Evolutionary conservation across 2,113 vertebrate genomes (phyloP).

Genomic region (Hemichromis elongatus): DNA sequence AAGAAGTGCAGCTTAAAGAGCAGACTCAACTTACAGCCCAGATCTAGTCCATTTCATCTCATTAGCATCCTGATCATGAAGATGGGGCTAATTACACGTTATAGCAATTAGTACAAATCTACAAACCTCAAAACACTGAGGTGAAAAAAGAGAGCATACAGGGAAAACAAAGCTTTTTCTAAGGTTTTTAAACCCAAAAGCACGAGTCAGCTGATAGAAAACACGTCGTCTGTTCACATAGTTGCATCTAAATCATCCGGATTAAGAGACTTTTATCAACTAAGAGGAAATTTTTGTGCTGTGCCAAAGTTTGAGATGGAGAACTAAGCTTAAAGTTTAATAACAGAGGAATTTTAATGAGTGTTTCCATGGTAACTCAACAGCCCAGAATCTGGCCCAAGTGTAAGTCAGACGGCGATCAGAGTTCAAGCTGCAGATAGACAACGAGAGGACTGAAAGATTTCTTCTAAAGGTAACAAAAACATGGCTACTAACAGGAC

Average conservation of each 20-base stretch:
- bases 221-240: neutral
- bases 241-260: neutral
- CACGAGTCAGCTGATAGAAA: neutral
- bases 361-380: neutral
- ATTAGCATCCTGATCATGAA: neutral
- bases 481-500: neutral
- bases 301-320: neutral
- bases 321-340: neutral
- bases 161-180: neutral
- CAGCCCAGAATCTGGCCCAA: neutral
- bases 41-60: neutral
- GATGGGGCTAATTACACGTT: neutral
- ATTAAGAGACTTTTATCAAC: neutral
- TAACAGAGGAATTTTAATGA: neutral
- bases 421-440: neutral
- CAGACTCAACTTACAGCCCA: neutral
- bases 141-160: neutral
- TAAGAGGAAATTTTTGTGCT: neutral
- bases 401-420: neutral
- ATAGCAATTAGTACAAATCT: neutral
- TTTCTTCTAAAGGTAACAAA: neutral
- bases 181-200: neutral
- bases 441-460: neutral
- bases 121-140: neutral
- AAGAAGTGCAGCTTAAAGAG: slow-evolving; percentile 28